These are phyloP conservation scores for Daubentonia madagascariensis DNA, from an alignment of 2,113 vertebrate genomes.

Conservation along the genomic window DNA sequence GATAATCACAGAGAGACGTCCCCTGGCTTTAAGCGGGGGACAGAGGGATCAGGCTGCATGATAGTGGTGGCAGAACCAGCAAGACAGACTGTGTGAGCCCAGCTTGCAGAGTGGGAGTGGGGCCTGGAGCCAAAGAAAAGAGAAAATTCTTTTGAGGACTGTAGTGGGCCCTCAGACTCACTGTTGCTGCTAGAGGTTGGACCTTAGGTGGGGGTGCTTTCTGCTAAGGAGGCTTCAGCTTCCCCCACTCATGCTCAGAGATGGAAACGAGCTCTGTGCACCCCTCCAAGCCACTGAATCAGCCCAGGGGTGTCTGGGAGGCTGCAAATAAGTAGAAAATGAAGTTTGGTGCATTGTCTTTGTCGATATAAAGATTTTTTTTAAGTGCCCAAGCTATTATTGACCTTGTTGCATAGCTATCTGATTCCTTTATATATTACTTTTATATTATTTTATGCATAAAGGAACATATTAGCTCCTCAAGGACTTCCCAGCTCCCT, in stretches of 20 bases:
- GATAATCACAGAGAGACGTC: background rate
- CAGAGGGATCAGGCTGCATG: background rate
- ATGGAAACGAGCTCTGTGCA: background rate
- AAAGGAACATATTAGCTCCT: background rate
- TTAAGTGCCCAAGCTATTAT: background rate
- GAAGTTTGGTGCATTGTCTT: background rate
- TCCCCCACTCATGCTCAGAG: background rate
- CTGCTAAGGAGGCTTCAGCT: background rate
- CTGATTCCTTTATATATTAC: background rate
- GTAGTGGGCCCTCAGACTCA: background rate
- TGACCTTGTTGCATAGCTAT: background rate
- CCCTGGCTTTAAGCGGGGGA: background rate
- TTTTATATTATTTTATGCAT: background rate
- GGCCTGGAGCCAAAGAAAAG: background rate
- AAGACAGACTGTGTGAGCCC: background rate
- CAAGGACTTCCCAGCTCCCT: background rate
- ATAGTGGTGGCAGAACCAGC: background rate
- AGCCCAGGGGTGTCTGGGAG: background rate
- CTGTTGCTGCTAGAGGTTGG: background rate
- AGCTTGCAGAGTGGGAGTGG: background rate
- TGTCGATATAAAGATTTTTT: background rate
- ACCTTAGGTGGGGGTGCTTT: background rate
- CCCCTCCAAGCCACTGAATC: background rate
- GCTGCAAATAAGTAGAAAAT: background rate
- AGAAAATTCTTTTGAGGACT: background rate